phyloP scores from a whole-genome alignment of 2,888 invertebrate species.

The Thyatira batis region DNA sequence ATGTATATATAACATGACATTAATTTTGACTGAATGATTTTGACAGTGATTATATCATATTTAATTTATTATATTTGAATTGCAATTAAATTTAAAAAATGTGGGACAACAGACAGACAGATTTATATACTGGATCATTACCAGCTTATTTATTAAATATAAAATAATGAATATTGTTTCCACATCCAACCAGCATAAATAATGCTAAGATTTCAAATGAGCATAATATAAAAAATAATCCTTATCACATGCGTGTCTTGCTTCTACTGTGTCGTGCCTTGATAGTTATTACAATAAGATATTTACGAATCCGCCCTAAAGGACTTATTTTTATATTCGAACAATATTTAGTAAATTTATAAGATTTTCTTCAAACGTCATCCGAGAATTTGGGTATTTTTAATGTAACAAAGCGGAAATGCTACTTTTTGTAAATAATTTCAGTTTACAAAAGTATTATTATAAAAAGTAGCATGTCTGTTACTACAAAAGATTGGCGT shows the following conservation, averaged over 20 bases:
- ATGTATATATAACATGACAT: too few relatives aligned
- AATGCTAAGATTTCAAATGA: too few relatives aligned
- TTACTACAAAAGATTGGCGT: not conserved
- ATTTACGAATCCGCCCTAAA: not conserved
- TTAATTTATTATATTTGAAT: too few relatives aligned
- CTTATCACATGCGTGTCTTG: not conserved
- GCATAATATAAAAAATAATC: too few relatives aligned
- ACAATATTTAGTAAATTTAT: constrained; percentile 26
- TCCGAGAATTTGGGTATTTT: constrained; percentile 9
- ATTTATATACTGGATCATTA: too few relatives aligned
- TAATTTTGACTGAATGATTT: too few relatives aligned
- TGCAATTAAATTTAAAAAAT: too few relatives aligned
- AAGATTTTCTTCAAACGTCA: constrained; percentile 40
- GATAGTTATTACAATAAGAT: constrained; percentile 20
- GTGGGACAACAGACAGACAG: too few relatives aligned
- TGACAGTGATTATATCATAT: too few relatives aligned
- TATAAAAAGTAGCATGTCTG: not conserved
- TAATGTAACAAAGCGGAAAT: not conserved
- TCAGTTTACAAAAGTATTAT: not conserved
- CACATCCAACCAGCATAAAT: too few relatives aligned
- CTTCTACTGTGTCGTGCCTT: constrained; percentile 23
- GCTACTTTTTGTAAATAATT: not conserved
- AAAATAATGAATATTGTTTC: too few relatives aligned
- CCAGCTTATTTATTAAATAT: too few relatives aligned
- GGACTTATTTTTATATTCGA: constrained; percentile 20